Conservation (phyloP, 2,797 vertebrate genomes). For the Crax fasciolata region DNA sequence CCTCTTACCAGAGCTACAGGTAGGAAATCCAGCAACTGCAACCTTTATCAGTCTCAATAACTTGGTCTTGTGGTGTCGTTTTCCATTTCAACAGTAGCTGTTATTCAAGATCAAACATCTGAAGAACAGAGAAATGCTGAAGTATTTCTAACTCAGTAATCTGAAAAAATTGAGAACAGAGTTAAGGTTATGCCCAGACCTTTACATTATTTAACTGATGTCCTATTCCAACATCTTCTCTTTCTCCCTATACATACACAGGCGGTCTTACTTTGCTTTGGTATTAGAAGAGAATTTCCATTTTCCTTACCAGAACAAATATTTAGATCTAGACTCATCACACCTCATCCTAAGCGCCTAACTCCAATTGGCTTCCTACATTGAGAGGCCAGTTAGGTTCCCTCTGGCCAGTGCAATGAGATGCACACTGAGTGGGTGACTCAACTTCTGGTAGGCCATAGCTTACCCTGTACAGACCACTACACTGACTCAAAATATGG, state of each 20-base stretch:
- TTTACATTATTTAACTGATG: not conserved
- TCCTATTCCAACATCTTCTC: not conserved
- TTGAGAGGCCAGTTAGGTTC: not conserved
- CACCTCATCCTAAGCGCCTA: not conserved
- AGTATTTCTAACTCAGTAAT: not conserved
- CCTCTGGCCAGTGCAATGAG: not conserved
- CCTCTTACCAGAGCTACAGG: not conserved
- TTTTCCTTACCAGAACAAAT: not conserved
- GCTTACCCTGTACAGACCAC: not conserved
- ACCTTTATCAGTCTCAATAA: not conserved
- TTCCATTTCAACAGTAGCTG: not conserved
- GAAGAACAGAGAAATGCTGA: not conserved
- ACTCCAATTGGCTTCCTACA: not conserved
- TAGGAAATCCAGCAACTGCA: not conserved
- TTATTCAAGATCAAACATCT: not conserved
- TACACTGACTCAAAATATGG: not conserved
- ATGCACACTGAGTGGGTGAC: fast-evolving
- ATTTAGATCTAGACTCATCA: not conserved
- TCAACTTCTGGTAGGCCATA: not conserved
- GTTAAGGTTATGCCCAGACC: not conserved
- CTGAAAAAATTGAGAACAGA: not conserved
- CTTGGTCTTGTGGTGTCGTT: not conserved
- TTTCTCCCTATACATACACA: not conserved
- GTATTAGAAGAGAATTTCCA: not conserved
- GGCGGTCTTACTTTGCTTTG: not conserved